Conservation (phyloP, 2,888 invertebrate genomes). For the Rhamnusium bicolor region DNA sequence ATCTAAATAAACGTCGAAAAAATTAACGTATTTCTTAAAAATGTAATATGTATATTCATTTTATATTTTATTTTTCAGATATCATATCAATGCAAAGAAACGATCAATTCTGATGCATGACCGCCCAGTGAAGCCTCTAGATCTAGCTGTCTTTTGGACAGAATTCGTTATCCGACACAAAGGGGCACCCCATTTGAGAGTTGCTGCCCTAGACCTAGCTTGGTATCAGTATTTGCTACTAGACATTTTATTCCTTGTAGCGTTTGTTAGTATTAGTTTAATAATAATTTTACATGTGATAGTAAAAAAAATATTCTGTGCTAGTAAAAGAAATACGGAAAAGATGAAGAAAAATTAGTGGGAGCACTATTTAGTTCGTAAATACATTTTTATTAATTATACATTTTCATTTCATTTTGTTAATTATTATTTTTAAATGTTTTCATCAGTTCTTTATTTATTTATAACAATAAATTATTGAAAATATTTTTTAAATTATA, state of each 20-base stretch:
- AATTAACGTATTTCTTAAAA: too few species aligned
- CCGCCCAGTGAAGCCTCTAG: constrained; percentile 53
- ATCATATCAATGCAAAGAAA: constrained; percentile 46
- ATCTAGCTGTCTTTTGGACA: constrained; percentile 56
- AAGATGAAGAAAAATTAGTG: constrained; percentile 15
- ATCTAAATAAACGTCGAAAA: too few species aligned
- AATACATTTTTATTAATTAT: not conserved
- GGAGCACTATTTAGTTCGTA: not conserved
- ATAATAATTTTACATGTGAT: not conserved
- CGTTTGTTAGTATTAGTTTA: not conserved
- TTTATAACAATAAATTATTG: too few species aligned
- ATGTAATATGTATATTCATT: not conserved
- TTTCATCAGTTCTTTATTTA: too few species aligned
- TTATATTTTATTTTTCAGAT: constrained; percentile 39
- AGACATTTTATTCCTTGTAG: constrained; percentile 47
- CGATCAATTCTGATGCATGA: constrained; percentile 56
- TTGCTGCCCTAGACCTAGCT: constrained; percentile 54
- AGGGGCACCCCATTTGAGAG: constrained; percentile 57
- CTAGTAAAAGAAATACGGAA: not conserved
- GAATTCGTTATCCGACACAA: constrained; percentile 58
- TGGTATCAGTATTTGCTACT: constrained; percentile 59
- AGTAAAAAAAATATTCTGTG: not conserved
- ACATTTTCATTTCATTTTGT: too few species aligned
- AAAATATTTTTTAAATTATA: too few species aligned
- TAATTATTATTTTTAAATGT: too few species aligned